phyloP scores from a whole-genome alignment of 2,797 vertebrate species.

The Sebastes diploproa region DNA sequence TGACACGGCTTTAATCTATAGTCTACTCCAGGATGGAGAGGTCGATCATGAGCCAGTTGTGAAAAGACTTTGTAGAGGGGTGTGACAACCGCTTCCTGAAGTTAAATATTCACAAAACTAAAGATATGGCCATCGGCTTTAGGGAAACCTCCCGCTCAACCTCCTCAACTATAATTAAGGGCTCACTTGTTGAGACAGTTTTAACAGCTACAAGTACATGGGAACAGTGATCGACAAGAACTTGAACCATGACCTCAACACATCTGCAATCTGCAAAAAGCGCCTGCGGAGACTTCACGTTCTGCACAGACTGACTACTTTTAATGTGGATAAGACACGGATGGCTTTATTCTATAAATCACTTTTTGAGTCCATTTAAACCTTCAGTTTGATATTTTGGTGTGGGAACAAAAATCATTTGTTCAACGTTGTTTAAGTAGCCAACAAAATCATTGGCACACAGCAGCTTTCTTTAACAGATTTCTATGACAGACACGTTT shows the following conservation, averaged over 20 bases:
- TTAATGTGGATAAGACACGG: no score
- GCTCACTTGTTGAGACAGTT: background rate
- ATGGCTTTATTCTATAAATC: no score
- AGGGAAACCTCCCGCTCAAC: background rate
- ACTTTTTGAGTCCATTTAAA: no score
- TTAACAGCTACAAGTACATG: background rate
- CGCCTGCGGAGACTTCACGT: background rate
- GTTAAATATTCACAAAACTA: background rate
- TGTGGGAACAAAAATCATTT: no score
- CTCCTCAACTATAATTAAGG: background rate
- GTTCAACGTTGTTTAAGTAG: no score
- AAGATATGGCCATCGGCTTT: background rate
- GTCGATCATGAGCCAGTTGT: background rate
- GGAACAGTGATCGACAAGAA: background rate
- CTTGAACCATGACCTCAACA: background rate
- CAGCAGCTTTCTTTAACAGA: no score
- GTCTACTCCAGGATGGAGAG: background rate
- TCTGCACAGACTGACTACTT: background rate
- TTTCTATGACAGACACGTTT: no score
- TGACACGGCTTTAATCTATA: background rate
- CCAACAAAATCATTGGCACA: no score
- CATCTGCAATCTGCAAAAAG: no score
- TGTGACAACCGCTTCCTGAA: background rate
- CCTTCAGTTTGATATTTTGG: no score
- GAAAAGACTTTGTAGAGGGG: background rate